These are phyloP conservation scores for Drosophila nasuta DNA, from an alignment of 1,140 invertebrate species.

Conservation along the genomic window DNA sequence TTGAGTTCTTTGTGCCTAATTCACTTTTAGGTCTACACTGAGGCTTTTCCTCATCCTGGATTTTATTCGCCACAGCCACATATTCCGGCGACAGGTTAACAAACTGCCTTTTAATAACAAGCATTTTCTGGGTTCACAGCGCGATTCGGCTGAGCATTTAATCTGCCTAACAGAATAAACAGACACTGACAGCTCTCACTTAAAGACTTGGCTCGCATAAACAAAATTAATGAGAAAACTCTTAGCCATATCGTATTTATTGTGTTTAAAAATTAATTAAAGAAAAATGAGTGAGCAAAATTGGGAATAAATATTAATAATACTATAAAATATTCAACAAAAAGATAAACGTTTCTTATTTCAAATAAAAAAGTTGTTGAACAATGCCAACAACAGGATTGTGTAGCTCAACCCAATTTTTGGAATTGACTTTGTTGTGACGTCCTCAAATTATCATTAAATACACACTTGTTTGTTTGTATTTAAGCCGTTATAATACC, in stretches of 20 bases:
- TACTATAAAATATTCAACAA: no score
- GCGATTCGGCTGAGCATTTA: neutral
- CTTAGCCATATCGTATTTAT: neutral
- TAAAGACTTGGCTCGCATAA: neutral
- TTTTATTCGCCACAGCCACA: slow-evolving; percentile 6
- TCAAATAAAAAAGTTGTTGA: no score
- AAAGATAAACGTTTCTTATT: no score
- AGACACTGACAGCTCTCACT: neutral
- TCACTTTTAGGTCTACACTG: slow-evolving; percentile 35
- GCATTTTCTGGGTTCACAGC: neutral
- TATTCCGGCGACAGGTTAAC: slow-evolving; percentile 46
- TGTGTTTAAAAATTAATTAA: neutral
- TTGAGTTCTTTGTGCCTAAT: slow-evolving; percentile 3
- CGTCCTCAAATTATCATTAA: no score
- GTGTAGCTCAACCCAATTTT: no score
- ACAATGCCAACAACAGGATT: no score
- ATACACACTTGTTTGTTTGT: no score
- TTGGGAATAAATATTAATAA: no score
- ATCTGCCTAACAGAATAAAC: slow-evolving; percentile 3
- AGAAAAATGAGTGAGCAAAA: neutral
- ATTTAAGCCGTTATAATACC: no score
- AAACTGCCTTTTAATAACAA: slow-evolving; percentile 26
- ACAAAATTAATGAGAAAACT: neutral
- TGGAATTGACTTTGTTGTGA: no score
- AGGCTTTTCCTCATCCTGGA: slow-evolving; percentile 36